These are phyloP conservation scores for Hymenopus coronatus DNA, from an alignment of 2,888 invertebrate genomes.

Conservation along the genomic window DNA sequence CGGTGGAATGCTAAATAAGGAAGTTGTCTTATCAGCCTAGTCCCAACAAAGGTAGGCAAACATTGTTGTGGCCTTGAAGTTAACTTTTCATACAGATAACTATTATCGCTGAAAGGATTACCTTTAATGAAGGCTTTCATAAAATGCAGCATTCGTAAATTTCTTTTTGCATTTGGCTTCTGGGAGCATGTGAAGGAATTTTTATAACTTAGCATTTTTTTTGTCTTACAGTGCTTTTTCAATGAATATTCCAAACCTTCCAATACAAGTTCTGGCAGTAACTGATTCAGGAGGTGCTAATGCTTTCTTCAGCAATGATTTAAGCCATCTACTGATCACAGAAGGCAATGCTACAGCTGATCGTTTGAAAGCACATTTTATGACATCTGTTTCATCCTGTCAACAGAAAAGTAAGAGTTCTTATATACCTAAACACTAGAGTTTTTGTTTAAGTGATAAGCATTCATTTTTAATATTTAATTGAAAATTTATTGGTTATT, in stretches of 20 bases:
- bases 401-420: slow-evolving; percentile 75
- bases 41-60: no score
- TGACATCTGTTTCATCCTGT: slow-evolving; percentile 81
- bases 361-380: slow-evolving; percentile 84
- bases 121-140: no score
- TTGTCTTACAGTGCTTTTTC: slow-evolving; percentile 74
- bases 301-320: slow-evolving; percentile 85
- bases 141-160: no score
- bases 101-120: no score
- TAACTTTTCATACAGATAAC: no score
- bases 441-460: no score
- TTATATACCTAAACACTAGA: no score
- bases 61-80: no score
- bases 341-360: slow-evolving; percentile 93
- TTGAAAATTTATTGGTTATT: no score
- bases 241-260: slow-evolving; percentile 87
- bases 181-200: background rate
- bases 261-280: slow-evolving; percentile 91
- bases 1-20: no score
- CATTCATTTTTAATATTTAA: background rate
- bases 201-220: slow-evolving; percentile 15
- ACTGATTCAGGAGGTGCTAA: slow-evolving; percentile 86
- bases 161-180: no score
- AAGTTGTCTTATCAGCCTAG: no score
- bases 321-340: slow-evolving; percentile 85